Base-by-base conservation (phyloP, 1,140 invertebrate genomes). In the Drosophila quadrilineata region DNA sequence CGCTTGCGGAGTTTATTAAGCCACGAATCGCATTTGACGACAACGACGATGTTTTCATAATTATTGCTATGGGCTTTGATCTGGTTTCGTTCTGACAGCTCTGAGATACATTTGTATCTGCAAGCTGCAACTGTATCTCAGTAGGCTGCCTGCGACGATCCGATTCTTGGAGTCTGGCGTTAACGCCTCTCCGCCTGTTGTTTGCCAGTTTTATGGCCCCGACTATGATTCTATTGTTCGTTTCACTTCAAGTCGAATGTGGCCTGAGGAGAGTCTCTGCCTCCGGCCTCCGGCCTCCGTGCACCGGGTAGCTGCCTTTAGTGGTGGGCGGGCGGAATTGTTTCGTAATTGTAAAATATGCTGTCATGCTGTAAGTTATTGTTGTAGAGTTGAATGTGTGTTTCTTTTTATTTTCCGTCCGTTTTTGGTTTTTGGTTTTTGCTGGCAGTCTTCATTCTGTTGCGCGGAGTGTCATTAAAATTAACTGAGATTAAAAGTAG, bases 341-440 rank as follows among this genome's bases (percentile, higher is more conserved):
- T 84, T 84, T 84, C 73, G 77, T 84, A 84, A 84, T 84, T 84
- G 77, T 79, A 73, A 84, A 84, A 84, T 84, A 84, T 85, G 77
- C 77, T 84, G 79, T 84, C 71, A 84, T 73, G 79, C 43, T 70
- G 46, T 69, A 69, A 77, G 69, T 69, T 72, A 52, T 75, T 66
- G 57, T 71, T 66, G 76, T 10, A 9, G 46, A n/a, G n/a, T n/a
- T n/a, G n/a, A n/a, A n/a, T n/a, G n/a, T n/a, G n/a, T n/a, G n/a
- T n/a, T n/a, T n/a, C n/a, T n/a, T n/a, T n/a, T n/a, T n/a, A n/a
- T n/a, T n/a, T n/a, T n/a, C n/a, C n/a, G n/a, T n/a, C n/a, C n/a
- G n/a, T n/a, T n/a, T n/a, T n/a, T n/a, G n/a, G 52, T 73, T 77
- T 50, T 63, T 10, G 52, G 28, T 50, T 35, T 54, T 56, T 28